Percentiles rank a stretch among this genome's conserved stretches.
These are phyloP conservation scores for Atractosteus spatula DNA, from an alignment of 2,113 vertebrate species.

Conservation along the genomic window DNA sequence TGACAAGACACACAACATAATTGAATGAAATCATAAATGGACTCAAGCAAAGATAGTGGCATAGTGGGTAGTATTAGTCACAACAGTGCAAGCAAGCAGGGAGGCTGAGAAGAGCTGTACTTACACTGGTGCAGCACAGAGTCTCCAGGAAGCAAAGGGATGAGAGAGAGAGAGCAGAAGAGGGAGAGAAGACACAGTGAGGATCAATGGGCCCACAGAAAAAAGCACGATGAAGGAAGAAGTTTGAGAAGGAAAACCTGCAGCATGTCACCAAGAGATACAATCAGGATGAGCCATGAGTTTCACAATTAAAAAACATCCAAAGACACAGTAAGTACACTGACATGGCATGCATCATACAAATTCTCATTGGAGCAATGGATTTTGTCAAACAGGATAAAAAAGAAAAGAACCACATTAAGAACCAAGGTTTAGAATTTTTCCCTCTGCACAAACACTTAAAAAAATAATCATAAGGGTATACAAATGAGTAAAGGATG, in stretches of 20 bases:
- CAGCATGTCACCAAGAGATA: not conserved
- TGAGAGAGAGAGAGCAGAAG: conserved; percentile 43
- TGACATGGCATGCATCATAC: not conserved
- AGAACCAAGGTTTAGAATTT: no score
- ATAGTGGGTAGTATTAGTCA: conserved; percentile 47
- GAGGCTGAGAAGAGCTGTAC: conserved; percentile 69
- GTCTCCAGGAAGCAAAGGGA: conserved; percentile 91
- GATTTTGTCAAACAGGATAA: no score
- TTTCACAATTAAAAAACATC: not conserved
- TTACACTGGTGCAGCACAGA: conserved; percentile 98
- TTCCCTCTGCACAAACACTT: no score
- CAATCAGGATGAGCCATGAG: not conserved
- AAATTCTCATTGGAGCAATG: no score
- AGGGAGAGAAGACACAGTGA: conserved; percentile 42
- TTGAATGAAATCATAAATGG: not conserved
- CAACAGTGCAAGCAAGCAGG: conserved; percentile 44
- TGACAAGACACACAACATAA: no score
- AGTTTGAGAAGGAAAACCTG: conserved; percentile 15
- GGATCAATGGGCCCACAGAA: conserved; percentile 18
- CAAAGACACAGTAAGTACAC: conserved; percentile 5
- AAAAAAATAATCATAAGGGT: no score
- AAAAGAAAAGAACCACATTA: no score
- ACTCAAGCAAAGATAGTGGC: not conserved
- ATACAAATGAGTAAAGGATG: no score
- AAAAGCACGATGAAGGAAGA: conserved; percentile 16